Percentiles rank a stretch among this genome's conserved stretches.
phyloP scores from a whole-genome alignment of 2,113 vertebrate species.

The Rhea americana region DNA sequence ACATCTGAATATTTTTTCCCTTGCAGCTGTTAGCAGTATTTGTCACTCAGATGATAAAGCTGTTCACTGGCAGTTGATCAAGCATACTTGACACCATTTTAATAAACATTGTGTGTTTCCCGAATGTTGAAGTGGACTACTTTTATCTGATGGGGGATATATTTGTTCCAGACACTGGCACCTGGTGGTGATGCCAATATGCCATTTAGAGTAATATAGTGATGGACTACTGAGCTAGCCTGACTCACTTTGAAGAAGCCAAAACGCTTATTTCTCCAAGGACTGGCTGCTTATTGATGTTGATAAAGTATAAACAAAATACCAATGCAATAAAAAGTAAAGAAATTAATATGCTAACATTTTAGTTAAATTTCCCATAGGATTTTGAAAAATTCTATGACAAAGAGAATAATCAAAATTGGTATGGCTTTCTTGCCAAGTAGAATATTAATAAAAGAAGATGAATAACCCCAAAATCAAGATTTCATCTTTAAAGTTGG shows the following conservation, averaged over 20 bases:
- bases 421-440: neutral
- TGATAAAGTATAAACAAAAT: neutral
- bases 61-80: neutral
- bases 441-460: neutral
- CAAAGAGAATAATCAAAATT: neutral
- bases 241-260: neutral
- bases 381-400: neutral
- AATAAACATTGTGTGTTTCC: conserved; percentile 17
- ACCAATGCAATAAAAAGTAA: neutral
- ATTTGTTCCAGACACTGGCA: neutral
- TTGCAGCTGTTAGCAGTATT: neutral
- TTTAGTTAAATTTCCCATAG: neutral
- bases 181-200: conserved; percentile 16
- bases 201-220: neutral
- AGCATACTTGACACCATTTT: conserved; percentile 1
- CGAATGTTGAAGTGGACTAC: neutral
- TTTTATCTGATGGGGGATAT: neutral
- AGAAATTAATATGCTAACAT: neutral
- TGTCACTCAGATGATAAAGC: conserved; percentile 13
- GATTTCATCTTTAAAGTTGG: neutral
- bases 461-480: neutral
- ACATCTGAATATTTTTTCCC: neutral
- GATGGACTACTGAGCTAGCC: neutral
- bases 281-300: neutral
- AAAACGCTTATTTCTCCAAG: conserved; percentile 1